Percentiles rank a stretch among this genome's conserved stretches.
phyloP scores from a whole-genome alignment of 2,888 invertebrate species.

The Luffia ferchaultella region DNA sequence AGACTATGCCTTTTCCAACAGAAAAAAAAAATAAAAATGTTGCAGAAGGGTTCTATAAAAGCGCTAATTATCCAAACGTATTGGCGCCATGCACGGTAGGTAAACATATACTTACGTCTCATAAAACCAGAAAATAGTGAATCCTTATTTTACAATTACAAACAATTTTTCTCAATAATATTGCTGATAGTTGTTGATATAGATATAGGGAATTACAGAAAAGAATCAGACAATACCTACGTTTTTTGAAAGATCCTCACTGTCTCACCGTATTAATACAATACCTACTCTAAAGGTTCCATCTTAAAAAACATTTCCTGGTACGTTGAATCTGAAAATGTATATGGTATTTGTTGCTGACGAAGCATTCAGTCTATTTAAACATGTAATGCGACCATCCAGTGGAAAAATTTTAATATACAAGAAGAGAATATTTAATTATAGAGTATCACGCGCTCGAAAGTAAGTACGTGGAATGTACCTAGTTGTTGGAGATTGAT shows the following conservation, averaged over 20 bases:
- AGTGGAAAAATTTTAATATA: background rate
- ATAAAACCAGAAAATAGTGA: background rate
- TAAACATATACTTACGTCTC: background rate
- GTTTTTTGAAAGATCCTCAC: background rate
- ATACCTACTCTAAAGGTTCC: background rate
- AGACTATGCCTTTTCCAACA: background rate
- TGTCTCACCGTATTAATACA: background rate
- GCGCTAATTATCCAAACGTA: background rate
- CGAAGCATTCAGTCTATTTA: background rate
- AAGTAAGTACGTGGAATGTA: too few relatives aligned
- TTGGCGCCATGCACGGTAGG: background rate
- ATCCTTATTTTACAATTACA: background rate
- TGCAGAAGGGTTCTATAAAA: background rate
- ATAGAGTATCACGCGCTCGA: background rate
- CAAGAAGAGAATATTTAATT: background rate
- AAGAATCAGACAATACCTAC: background rate
- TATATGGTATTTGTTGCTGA: background rate
- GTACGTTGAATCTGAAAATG: background rate
- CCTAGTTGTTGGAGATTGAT: too few relatives aligned
- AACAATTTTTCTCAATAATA: background rate
- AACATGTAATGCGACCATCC: background rate
- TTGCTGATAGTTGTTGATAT: background rate
- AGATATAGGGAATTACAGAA: background rate
- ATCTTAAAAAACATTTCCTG: background rate
- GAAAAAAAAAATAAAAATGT: background rate